Evolutionary conservation across 2,888 invertebrate species (phyloP).

Genomic region (Chironomus tentans): DNA sequence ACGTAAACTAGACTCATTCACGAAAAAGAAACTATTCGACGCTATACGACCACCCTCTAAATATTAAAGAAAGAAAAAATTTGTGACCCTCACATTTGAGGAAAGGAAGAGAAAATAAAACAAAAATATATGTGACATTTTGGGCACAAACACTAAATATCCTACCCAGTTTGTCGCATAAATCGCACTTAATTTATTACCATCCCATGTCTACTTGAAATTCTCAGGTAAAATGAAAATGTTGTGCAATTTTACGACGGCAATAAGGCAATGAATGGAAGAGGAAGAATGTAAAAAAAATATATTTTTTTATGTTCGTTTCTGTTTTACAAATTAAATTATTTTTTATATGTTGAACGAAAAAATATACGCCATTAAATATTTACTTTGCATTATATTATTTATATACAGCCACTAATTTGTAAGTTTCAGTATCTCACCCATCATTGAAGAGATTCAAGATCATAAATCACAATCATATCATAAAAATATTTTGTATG

Average conservation of each 20-base stretch:
- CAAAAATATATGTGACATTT: slow-evolving; percentile 22
- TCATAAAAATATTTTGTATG: no score
- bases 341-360: no score
- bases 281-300: no score
- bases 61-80: background rate
- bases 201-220: background rate
- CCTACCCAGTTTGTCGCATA: background rate
- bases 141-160: background rate
- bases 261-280: background rate
- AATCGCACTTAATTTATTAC: background rate
- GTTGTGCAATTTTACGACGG: slow-evolving; percentile 21
- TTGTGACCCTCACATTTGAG: background rate
- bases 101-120: background rate
- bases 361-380: no score
- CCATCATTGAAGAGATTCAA: no score
- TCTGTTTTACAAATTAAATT: no score
- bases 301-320: no score
- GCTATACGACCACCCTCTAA: slow-evolving; percentile 11
- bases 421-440: no score
- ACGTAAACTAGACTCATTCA: slow-evolving; percentile 4
- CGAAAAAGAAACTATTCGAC: background rate
- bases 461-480: no score
- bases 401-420: no score
- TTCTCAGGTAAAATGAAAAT: slow-evolving; percentile 9
- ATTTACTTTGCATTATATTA: no score